A percentile compares a stretch with the other conserved stretches of the same genome.
Evolutionary conservation across 2,888 invertebrate species (phyloP).

Genomic region (Cabera pusaria): DNA sequence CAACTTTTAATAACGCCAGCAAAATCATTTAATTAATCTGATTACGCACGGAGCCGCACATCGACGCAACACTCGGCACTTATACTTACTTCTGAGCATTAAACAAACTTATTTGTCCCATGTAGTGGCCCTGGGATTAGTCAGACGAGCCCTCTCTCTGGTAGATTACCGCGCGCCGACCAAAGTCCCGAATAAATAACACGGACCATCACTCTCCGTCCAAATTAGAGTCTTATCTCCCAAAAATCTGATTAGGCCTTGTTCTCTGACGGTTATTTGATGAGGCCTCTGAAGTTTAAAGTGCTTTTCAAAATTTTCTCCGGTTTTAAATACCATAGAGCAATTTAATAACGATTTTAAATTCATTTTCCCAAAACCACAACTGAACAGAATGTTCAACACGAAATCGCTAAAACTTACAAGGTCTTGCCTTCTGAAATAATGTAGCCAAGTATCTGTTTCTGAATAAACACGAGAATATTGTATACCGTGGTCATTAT

Average conservation of each 20-base stretch:
- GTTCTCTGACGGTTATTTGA: constrained; percentile 29
- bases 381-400: too few relatives aligned
- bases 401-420: too few relatives aligned
- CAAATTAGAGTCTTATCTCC: constrained; percentile 38
- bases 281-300: constrained; percentile 23
- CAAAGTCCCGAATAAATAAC: constrained; percentile 43
- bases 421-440: background rate
- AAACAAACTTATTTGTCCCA: constrained; percentile 71
- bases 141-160: constrained; percentile 43
- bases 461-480: constrained; percentile 16
- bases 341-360: constrained; percentile 4
- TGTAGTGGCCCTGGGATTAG: constrained; percentile 66
- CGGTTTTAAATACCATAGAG: constrained; percentile 3
- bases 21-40: constrained; percentile 81
- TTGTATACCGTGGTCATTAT: constrained; percentile 25
- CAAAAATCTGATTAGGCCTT: constrained; percentile 35
- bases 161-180: constrained; percentile 47
- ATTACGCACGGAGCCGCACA: constrained; percentile 68
- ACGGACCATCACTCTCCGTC: constrained; percentile 42
- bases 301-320: constrained; percentile 19
- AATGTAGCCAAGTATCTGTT: constrained; percentile 6
- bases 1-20: constrained; percentile 81
- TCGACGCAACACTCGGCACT: constrained; percentile 64
- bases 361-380: too few relatives aligned
- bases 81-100: constrained; percentile 72